Evolutionary conservation across 2,888 invertebrate species (phyloP).

Genomic region (Toxonevra muliebris): DNA sequence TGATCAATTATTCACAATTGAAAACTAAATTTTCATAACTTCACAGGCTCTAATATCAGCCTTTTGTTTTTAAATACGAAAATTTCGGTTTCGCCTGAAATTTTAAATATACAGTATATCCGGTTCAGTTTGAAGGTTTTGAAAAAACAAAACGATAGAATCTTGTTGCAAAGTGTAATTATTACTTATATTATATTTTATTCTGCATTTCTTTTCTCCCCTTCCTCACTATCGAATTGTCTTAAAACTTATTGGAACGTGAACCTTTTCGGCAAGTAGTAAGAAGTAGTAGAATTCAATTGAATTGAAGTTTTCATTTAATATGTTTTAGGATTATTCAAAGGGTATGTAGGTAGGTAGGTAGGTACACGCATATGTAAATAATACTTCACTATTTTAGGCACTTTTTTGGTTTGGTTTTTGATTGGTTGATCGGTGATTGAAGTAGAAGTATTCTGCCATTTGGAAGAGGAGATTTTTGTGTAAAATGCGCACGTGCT

Average conservation of each 20-base stretch:
- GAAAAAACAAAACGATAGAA: not conserved
- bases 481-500: slow-evolving; percentile 58
- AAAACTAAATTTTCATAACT: too few relatives aligned
- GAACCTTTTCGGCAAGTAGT: slow-evolving; percentile 56
- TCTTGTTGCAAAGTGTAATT: not conserved
- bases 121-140: not conserved
- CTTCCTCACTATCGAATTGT: not conserved
- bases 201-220: not conserved
- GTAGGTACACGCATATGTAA: not conserved
- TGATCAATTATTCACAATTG: too few relatives aligned
- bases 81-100: too few relatives aligned
- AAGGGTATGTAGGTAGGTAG: slow-evolving; percentile 13
- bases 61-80: too few relatives aligned
- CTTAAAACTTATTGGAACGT: slow-evolving; percentile 44
- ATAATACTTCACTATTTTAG: slow-evolving; percentile 34
- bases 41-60: too few relatives aligned
- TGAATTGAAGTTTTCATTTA: slow-evolving; percentile 28
- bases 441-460: too few relatives aligned
- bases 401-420: slow-evolving; percentile 20
- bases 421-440: slow-evolving; percentile 28
- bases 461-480: too few relatives aligned
- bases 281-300: not conserved
- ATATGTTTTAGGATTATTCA: slow-evolving; percentile 21
- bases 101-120: too few relatives aligned
- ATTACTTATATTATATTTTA: slow-evolving; percentile 48